Evolutionary conservation across 2,888 invertebrate species (phyloP), one percentile per base, ranked within the genome.

Genomic region (Pandemis cinnamomeana): DNA sequence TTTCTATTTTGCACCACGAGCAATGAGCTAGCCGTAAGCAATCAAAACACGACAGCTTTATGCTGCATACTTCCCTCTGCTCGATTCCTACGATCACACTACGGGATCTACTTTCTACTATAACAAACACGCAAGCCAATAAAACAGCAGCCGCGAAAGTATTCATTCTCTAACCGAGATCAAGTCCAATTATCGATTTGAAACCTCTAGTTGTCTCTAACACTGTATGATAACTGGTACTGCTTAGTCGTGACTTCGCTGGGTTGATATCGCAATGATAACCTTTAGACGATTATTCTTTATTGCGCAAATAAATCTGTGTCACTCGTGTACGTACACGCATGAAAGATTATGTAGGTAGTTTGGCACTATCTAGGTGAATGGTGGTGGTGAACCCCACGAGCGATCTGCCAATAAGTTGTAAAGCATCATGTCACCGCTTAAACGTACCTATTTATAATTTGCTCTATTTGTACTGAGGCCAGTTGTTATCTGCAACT

Each of bases 11-110:
- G 77, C 93, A 93, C 94, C 94, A 94, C 5, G 92, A 88, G 81
- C 94, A 94, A 71, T 92, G 93, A 48, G 86, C 78, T 41, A 93
- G 80, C 42, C 82, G 84, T 10, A 94, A 82, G 78, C 94, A 94
- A 41, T 89, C 86, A n/a, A 84, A 71, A 77, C 94, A 94, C 2
- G 87, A 83, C 10, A 71, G 81, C 80, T 93, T 94, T n/a, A 92
- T 87, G 55, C 78, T 81, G 77, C 94, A 94, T 76, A 93, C 84
- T 84, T 85, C 90, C 46, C 84, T 83, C 66, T 92, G 85, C 71
- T 91, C 85, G 71, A 93, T 80, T 20, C 67, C 66, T 55, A 53
- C 13, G n/a, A 62, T 61, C 15, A 15, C 36, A 44, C 11, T 62
- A 13, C 51, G 44, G 36, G 6, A 15, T 7, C n/a, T 41, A 68